A percentile compares a stretch with the other conserved stretches of the same genome.
Conservation (phyloP, 2,113 vertebrate genomes). For the Marcusenius ussheri region DNA sequence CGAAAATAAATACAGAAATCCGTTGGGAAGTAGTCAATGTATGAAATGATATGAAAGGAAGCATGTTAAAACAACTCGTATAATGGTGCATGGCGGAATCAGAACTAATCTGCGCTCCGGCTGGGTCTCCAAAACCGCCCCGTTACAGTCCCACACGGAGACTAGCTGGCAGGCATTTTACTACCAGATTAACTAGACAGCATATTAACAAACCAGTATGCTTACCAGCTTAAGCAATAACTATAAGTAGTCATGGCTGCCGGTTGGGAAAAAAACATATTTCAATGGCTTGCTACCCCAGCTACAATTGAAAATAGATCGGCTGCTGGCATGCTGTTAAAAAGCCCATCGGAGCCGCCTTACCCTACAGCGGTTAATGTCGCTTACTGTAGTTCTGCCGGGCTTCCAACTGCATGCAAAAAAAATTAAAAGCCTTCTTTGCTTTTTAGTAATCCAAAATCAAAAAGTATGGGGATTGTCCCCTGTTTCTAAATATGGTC, state of each 20-base stretch:
- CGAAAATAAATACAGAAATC: not conserved
- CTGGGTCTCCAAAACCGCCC: not conserved
- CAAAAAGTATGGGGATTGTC: not conserved
- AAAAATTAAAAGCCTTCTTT: not conserved
- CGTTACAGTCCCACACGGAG: not conserved
- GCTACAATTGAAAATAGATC: not conserved
- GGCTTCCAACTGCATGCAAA: not conserved
- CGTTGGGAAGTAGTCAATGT: not conserved
- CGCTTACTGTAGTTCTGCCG: slow-evolving; percentile 5
- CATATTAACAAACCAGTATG: not conserved
- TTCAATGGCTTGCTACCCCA: not conserved
- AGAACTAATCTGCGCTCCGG: not conserved
- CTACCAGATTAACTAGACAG: not conserved
- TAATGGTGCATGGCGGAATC: not conserved
- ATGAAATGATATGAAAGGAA: not conserved
- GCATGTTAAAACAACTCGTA: not conserved
- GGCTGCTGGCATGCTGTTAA: not conserved
- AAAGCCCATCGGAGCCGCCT: not conserved
- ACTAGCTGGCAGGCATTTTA: not conserved
- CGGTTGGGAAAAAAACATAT: not conserved
- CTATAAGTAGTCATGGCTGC: not conserved
- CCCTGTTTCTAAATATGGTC: not conserved
- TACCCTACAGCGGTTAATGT: slow-evolving; percentile 28
- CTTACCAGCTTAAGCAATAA: not conserved
- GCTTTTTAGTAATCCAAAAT: slow-evolving; percentile 14